Base-by-base conservation (phyloP, 2,113 vertebrate genomes). In the Apus apus region DNA sequence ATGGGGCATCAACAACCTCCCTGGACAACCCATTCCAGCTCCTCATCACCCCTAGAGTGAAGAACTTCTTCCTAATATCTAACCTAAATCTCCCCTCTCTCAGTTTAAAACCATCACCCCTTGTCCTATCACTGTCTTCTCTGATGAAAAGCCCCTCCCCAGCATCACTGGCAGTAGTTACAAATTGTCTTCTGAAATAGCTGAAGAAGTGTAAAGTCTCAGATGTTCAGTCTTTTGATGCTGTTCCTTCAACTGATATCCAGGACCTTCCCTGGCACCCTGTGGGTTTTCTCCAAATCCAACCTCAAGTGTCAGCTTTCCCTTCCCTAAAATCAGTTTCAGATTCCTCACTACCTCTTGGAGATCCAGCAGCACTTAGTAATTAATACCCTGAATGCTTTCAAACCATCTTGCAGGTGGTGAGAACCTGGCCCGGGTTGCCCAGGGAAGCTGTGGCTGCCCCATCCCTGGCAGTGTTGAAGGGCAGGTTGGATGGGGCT, bases 101-200 rank as follows among this genome's bases (percentile, higher is more conserved):
- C 38, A 38, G 38, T 38, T 38, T 38, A 38, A 38, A 38, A 38
- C 38, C 38, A 38, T 38, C 38, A 38, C 38, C 38, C 38, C 38
- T 38, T 38, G 10, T 38, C 38, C 38, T 38, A 38, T 38, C 38
- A 38, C 38, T 38, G 38, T 38, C 38, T 38, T 38, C 38, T 38
- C 38, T 38, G 38, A 38, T 38, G 38, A 38, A 38, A 38, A 38
- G 10, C 38, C 38, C 38, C 38, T 38, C 38, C 38, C 38, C 38
- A 38, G 38, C 38, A 38, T 38, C 38, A 38, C 88, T 93, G 79
- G 64, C 94, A 94, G 82, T 92, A 54, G 85, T 80, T 84, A 83
- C 87, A 95, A 90, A 93, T 58, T 84, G 67, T 83, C 79, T 88
- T 93, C 94, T 84, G 72, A 90, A 95, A 93, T 86, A 92, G 68